A percentile compares a stretch with the other conserved stretches of the same genome.
phyloP scores from a whole-genome alignment of 1,140 invertebrate species.

The Cataglyphis hispanica region DNA sequence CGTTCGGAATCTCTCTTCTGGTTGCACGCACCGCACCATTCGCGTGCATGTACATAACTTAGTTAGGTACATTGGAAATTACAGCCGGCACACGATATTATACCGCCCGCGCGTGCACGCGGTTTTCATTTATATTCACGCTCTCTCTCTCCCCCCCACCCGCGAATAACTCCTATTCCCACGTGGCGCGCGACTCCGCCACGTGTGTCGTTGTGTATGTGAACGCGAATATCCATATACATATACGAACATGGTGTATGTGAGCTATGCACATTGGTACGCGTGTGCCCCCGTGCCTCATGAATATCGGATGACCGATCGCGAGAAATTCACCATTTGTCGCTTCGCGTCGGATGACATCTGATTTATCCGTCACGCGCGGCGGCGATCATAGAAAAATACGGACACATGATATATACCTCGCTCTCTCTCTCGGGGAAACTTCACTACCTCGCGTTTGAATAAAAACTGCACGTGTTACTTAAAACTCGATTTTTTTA shows the following conservation, averaged over 20 bases:
- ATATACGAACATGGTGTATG: not conserved
- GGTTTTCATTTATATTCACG: conserved; percentile 71
- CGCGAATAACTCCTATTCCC: conserved; percentile 63
- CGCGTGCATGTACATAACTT: conserved; percentile 71
- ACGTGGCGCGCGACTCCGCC: conserved; percentile 40
- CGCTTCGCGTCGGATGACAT: conserved; percentile 13
- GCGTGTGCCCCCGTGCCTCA: not conserved
- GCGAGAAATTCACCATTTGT: conserved; percentile 43
- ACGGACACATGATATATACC: not conserved
- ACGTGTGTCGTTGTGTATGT: conserved; percentile 25
- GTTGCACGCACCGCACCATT: conserved; percentile 58
- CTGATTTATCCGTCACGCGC: not conserved
- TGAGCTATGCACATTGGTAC: not conserved
- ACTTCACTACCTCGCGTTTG: not conserved
- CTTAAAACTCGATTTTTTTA: not conserved
- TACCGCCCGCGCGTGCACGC: conserved; percentile 58
- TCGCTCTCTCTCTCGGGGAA: not conserved
- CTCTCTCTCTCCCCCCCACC: conserved; percentile 1
- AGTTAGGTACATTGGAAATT: conserved; percentile 80
- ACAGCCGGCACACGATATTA: conserved; percentile 78
- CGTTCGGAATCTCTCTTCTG: conserved; percentile 56
- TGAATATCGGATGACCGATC: conserved; percentile 49
- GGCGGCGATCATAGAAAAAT: not conserved
- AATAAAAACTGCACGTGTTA: not conserved
- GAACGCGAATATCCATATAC: not conserved